Percentiles rank a stretch among this genome's conserved stretches.
Evolutionary conservation across 2,888 invertebrate species (phyloP).

Genomic region (Nematopogon swammerdamellus): DNA sequence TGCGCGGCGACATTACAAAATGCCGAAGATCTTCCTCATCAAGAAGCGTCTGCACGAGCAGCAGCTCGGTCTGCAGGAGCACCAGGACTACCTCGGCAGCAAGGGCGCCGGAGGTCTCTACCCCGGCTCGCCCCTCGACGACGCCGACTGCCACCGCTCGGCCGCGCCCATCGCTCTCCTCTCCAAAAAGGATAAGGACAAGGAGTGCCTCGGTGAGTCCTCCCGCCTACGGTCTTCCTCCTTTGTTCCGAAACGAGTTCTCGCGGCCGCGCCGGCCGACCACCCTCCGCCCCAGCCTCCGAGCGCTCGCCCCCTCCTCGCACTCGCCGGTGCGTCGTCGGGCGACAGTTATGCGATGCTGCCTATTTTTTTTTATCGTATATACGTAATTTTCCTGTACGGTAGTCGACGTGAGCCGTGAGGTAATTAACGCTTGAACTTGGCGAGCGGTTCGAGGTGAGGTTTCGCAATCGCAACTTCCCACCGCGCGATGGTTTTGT

Average conservation of each 20-base stretch:
- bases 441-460: too few relatives aligned
- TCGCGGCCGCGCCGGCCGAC: neutral
- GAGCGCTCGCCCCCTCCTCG: neutral
- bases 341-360: too few relatives aligned
- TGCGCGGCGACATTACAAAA: constrained; percentile 29
- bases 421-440: too few relatives aligned
- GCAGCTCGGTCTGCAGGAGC: constrained; percentile 79
- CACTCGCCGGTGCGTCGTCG: too few relatives aligned
- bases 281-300: neutral
- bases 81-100: constrained; percentile 68
- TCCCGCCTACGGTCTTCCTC: neutral
- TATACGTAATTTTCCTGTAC: too few relatives aligned
- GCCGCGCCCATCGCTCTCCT: constrained; percentile 62
- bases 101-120: constrained; percentile 61
- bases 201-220: constrained; percentile 38
- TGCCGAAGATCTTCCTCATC: constrained; percentile 93
- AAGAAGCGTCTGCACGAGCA: constrained; percentile 90
- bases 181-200: constrained; percentile 44
- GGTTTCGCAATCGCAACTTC: too few relatives aligned
- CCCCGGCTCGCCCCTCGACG: constrained; percentile 54
- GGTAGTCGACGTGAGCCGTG: too few relatives aligned
- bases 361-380: too few relatives aligned
- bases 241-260: neutral
- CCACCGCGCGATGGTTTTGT: too few relatives aligned
- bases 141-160: constrained; percentile 22